These are phyloP conservation scores for Acronicta aceris DNA, from an alignment of 2,888 invertebrate species.

Conservation along the genomic window DNA sequence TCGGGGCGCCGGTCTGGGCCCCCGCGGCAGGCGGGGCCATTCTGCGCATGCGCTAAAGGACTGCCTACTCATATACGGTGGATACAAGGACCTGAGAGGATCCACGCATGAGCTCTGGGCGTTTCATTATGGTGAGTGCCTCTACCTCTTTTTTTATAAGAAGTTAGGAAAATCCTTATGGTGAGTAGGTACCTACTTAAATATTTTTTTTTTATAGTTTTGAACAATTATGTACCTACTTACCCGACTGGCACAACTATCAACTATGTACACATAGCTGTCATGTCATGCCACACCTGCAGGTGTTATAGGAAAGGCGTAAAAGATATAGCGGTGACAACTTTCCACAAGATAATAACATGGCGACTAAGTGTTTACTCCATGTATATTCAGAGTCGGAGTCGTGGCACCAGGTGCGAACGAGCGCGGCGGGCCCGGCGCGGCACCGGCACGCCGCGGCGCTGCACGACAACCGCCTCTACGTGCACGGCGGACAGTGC, in stretches of 20 bases:
- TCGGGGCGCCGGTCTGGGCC: conserved; percentile 84
- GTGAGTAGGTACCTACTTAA: no score
- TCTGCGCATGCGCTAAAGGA: conserved; percentile 94
- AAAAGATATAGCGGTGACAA: background rate
- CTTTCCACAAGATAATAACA: no score
- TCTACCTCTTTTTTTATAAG: no score
- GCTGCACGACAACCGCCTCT: conserved; percentile 93
- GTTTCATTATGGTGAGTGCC: conserved; percentile 93
- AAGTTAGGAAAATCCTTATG: no score
- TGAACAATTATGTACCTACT: no score
- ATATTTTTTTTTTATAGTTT: no score
- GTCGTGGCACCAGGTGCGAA: conserved; percentile 92
- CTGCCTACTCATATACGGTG: conserved; percentile 95
- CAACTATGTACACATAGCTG: no score
- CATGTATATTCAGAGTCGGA: conserved; percentile 91
- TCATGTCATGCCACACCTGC: no score
- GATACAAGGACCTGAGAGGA: conserved; percentile 95
- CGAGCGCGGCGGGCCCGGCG: conserved; percentile 87
- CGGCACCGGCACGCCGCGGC: conserved; percentile 96
- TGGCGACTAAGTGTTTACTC: no score
- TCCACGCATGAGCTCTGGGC: conserved; percentile 96
- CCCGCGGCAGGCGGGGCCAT: conserved; percentile 95
- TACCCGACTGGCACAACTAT: no score
- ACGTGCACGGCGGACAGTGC: conserved; percentile 96
- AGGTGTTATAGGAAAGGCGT: no score